Evolutionary conservation across 1,140 invertebrate species (phyloP).

Genomic region (Drosophila aff.): DNA sequence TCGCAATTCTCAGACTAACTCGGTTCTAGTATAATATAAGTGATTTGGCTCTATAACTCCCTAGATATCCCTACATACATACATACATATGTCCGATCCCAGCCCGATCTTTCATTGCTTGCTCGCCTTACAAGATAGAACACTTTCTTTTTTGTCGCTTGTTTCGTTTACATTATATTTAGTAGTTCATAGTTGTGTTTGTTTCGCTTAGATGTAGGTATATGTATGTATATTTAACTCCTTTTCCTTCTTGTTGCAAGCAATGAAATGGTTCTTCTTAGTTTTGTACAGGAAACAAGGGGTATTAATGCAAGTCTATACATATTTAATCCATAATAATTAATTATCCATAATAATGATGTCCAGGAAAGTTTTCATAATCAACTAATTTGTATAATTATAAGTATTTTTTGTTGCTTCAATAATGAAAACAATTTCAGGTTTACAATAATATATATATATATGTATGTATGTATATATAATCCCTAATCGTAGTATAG

Average conservation of each 20-base stretch:
- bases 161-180: conserved; percentile 33
- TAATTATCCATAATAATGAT: conserved; percentile 48
- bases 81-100: conserved; percentile 24
- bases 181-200: conserved; percentile 43
- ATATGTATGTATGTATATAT: conserved; percentile 2
- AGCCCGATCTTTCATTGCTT: conserved; percentile 38
- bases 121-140: conserved; percentile 33
- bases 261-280: conserved; percentile 32
- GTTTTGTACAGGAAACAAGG: conserved; percentile 40
- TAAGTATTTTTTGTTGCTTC: conserved; percentile 19
- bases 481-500: conserved; percentile 23
- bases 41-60: conserved; percentile 53
- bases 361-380: conserved; percentile 43
- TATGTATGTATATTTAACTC: conserved; percentile 31
- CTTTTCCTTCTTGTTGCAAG: conserved; percentile 26
- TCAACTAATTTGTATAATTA: conserved; percentile 49
- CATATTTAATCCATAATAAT: conserved; percentile 24
- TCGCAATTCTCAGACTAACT: conserved; percentile 57
- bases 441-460: conserved; percentile 20
- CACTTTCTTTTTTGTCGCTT: conserved; percentile 16
- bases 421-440: conserved; percentile 21
- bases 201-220: conserved; percentile 40
- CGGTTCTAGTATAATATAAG: conserved; percentile 46
- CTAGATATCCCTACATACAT: neutral
- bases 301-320: conserved; percentile 28